phyloP scores from a whole-genome alignment of 2,113 vertebrate genomes.

The Eudyptes chrysolophus region DNA sequence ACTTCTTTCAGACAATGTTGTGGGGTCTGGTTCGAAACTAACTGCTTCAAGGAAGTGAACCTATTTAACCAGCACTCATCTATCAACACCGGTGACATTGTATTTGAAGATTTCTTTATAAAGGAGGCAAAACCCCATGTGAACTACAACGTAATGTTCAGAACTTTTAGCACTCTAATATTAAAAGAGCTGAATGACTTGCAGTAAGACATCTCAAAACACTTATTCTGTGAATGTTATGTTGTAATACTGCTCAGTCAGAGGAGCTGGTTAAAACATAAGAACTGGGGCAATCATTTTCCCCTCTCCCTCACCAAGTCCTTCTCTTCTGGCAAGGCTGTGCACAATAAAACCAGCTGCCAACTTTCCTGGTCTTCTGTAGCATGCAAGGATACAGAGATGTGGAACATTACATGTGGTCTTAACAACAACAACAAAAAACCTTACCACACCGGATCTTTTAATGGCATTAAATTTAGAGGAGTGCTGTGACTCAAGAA shows the following conservation, averaged over 20 bases:
- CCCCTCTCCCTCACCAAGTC: not conserved
- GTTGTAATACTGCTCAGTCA: not conserved
- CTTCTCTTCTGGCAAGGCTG: not conserved
- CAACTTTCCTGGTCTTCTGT: not conserved
- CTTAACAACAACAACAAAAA: not conserved
- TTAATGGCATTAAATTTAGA: not conserved
- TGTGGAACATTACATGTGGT: not conserved
- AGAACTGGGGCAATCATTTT: not conserved
- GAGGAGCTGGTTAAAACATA: not conserved
- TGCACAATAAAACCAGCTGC: not conserved
- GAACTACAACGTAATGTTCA: not conserved
- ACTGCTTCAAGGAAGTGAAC: not conserved
- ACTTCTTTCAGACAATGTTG: not conserved
- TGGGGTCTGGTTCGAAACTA: not conserved
- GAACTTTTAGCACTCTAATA: not conserved
- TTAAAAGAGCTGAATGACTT: not conserved
- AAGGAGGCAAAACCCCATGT: not conserved
- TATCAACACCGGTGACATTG: not conserved
- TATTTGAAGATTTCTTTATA: not conserved
- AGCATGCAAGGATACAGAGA: not conserved
- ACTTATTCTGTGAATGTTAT: not conserved
- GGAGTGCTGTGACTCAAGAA: not conserved
- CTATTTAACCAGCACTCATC: not conserved
- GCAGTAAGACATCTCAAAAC: not conserved
- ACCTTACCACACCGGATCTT: not conserved